Evolutionary conservation across 2,113 vertebrate species (phyloP).

Genomic region (Fukomys damarensis): DNA sequence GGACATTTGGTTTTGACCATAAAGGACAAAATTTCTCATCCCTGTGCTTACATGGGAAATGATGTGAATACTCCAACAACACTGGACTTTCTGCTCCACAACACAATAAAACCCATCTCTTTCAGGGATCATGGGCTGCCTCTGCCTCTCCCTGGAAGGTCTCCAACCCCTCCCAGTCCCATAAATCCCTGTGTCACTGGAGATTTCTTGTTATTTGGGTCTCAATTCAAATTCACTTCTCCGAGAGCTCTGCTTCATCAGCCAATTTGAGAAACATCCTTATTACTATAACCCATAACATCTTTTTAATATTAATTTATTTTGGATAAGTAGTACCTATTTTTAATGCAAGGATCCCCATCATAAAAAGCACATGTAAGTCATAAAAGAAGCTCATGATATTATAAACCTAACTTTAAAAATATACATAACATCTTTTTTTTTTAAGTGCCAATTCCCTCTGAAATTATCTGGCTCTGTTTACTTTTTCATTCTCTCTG

Average conservation of each 20-base stretch:
- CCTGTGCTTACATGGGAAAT: not conserved
- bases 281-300: not conserved
- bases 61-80: not conserved
- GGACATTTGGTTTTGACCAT: slow-evolving; percentile 5
- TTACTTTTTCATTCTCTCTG: not conserved
- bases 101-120: not conserved
- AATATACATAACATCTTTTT: not conserved
- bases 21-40: not conserved
- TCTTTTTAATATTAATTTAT: not conserved
- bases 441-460: not conserved
- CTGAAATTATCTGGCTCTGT: not conserved
- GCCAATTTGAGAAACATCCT: not conserved
- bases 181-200: not conserved
- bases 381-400: not conserved
- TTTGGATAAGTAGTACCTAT: not conserved
- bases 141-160: not conserved
- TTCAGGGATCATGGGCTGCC: not conserved
- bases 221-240: not conserved
- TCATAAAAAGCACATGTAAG: not conserved
- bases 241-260: not conserved
- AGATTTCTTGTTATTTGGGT: not conserved
- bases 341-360: not conserved
- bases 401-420: not conserved
- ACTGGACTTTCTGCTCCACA: not conserved
- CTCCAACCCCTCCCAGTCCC: not conserved